Evolutionary conservation across 2,888 invertebrate genomes (phyloP).

Genomic region (Isotomurus palustris): DNA sequence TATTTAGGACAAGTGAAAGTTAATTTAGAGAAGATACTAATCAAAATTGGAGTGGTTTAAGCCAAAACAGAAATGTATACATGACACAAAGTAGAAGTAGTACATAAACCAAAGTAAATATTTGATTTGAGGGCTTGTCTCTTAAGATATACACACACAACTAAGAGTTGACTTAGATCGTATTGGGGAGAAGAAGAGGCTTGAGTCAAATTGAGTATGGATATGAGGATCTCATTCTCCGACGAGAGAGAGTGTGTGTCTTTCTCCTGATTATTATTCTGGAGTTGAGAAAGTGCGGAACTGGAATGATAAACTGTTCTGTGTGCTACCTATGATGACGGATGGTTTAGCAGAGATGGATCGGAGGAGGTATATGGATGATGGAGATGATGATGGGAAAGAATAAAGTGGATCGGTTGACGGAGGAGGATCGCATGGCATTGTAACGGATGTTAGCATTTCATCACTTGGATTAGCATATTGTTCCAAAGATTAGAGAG

Average conservation of each 20-base stretch:
- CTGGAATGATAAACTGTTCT: no score
- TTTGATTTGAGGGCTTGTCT: conserved; percentile 4
- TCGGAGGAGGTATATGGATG: neutral
- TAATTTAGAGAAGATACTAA: neutral
- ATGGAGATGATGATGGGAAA: neutral
- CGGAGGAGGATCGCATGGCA: neutral
- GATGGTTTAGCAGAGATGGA: no score
- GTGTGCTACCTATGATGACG: no score
- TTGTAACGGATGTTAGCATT: conserved; percentile 1
- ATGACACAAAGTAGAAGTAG: neutral
- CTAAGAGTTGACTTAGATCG: no score
- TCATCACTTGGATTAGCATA: conserved; percentile 6
- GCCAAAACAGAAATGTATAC: neutral
- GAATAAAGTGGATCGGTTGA: neutral
- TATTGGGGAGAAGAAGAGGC: no score
- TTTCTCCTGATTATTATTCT: no score
- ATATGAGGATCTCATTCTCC: no score
- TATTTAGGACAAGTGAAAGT: neutral
- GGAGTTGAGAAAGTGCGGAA: no score
- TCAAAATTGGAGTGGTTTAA: conserved; percentile 3
- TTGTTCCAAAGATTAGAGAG: neutral
- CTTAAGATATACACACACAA: no score
- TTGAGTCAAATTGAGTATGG: no score
- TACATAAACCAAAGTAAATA: conserved; percentile 1
- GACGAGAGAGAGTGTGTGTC: no score